Percentiles rank a stretch among this genome's conserved stretches.
These are phyloP conservation scores for Galendromus occidentalis DNA, from an alignment of 1,140 invertebrate genomes.

Conservation along the genomic window DNA sequence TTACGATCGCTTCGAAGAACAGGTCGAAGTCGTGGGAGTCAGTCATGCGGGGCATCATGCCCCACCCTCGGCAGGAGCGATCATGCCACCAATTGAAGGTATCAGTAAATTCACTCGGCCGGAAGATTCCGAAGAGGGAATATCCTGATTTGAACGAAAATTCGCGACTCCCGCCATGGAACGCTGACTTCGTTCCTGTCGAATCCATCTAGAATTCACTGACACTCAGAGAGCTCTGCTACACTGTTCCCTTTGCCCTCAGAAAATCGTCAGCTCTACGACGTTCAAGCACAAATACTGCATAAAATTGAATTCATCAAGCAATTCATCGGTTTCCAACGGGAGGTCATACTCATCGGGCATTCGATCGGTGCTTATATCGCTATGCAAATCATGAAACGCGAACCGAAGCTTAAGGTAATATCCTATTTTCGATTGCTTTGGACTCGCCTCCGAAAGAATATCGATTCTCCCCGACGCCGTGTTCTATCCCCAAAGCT, in stretches of 20 bases:
- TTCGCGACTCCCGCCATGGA: no score
- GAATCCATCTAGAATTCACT: no score
- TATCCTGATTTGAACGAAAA: no score
- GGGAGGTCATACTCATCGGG: conserved; percentile 48
- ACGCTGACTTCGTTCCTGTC: no score
- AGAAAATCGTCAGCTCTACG: conserved; percentile 37
- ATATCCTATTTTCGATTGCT: no score
- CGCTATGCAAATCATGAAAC: conserved; percentile 46
- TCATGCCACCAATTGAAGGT: conserved; percentile 1
- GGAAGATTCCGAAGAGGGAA: no score
- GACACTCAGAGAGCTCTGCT: no score
- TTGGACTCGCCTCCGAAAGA: conserved; percentile 17
- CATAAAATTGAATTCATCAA: conserved; percentile 57
- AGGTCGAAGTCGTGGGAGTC: conserved; percentile 46
- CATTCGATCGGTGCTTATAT: conserved; percentile 70
- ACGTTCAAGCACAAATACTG: conserved; percentile 49
- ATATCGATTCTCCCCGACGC: conserved; percentile 11
- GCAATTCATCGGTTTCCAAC: conserved; percentile 42
- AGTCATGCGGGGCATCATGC: conserved; percentile 42
- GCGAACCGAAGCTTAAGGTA: conserved; percentile 18
- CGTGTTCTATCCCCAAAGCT: conserved; percentile 30
- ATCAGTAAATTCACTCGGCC: neutral
- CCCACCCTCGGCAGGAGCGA: conserved; percentile 11
- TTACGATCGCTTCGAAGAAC: conserved; percentile 32
- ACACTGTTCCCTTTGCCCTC: conserved; percentile 21